These are phyloP conservation scores for Babyrousa celebensis DNA, from an alignment of 2,797 vertebrate species.

Conservation along the genomic window DNA sequence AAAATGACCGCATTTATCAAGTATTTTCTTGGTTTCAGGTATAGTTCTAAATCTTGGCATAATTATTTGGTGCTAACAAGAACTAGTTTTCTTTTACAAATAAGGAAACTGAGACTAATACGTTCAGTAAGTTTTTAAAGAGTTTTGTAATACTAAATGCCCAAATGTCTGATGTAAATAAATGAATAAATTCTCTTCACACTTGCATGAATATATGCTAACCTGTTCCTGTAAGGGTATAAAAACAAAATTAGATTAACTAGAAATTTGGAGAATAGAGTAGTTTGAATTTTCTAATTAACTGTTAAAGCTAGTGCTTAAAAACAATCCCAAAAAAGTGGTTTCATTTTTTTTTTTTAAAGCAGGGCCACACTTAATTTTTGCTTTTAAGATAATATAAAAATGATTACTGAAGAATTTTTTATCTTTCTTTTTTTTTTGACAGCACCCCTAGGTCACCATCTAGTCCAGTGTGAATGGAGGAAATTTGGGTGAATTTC, in stretches of 20 bases:
- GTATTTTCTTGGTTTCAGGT: not conserved
- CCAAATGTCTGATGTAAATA: not conserved
- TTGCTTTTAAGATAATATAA: not conserved
- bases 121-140: not conserved
- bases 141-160: not conserved
- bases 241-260: constrained; percentile 31
- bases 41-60: not conserved
- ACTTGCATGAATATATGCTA: not conserved
- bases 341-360: constrained; percentile 1
- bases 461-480: not conserved
- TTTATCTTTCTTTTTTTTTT: not conserved
- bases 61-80: not conserved
- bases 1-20: constrained; percentile 7
- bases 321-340: not conserved
- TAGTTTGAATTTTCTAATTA: not conserved
- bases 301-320: not conserved
- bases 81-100: not conserved
- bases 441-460: not conserved
- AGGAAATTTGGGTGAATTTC: not conserved
- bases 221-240: not conserved
- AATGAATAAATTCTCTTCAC: not conserved
- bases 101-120: constrained; percentile 20
- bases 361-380: not conserved
- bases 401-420: not conserved
- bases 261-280: not conserved